Base-by-base conservation (phyloP, 2,888 invertebrate genomes). In the Hyalella azteca region DNA sequence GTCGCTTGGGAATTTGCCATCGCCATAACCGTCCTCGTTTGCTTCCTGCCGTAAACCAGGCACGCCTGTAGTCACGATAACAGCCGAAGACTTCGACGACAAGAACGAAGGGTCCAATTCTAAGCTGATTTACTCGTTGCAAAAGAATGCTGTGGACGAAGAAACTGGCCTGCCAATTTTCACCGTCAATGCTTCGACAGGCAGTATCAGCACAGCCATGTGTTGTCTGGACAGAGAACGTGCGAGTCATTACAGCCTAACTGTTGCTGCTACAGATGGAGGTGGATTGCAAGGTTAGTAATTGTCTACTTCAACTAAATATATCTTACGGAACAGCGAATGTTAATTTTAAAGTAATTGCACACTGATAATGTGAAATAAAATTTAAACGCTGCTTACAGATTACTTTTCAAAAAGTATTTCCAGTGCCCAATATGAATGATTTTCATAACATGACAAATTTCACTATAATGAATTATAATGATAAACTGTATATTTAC, bases 101-200 rank as follows among this genome's bases (percentile, higher is more conserved):
- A 88, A 88, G 19, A 86, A 86, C 50, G 88, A 89, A 85, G 89
- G 88, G 15, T 86, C 87, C 54, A 89, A 90, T 85, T 90, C 90
- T 0, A 87, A 88, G 78, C 86, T 91, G 77, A 88, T 88, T 32
- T 91, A 90, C 86, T 87, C 88, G 22, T 87, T 87, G 50, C 87
- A 87, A 81, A 87, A 87, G 84, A 87, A 87, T 78, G 87, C 86
- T 59, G 86, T 87, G 39, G 81, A 82, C 76, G 88, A 89, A 82
- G 88, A 88, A 79, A 86, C 87, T 80, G 87, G 87, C 4, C 86
- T 87, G 78, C 87, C 88, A 2, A 87, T 89, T n/a, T 89, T 89
- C 85, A 85, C 87, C 40, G 89, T 89, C 40, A 88, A 89, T 81
- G 85, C 87, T 59, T 86, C 87, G 36, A 88, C 87, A 26, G 89